A percentile compares a stretch with the other conserved stretches of the same genome.
Evolutionary conservation across 2,113 vertebrate genomes (phyloP).

Genomic region (Pampusana beccarii): DNA sequence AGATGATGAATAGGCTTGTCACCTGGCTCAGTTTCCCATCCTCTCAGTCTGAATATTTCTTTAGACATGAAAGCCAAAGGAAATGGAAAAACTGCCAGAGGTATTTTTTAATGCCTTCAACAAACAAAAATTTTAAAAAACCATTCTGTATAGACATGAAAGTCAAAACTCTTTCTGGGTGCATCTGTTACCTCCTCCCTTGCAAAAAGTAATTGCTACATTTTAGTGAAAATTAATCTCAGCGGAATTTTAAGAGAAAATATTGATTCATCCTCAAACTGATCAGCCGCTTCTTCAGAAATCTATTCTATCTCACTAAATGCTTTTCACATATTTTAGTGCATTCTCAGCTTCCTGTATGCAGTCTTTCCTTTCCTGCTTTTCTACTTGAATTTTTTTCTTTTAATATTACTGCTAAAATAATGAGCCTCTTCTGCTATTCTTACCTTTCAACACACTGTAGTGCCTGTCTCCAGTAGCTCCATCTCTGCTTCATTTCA

Average conservation of each 20-base stretch:
- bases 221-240: slow-evolving; percentile 25
- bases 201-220: neutral
- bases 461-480: neutral
- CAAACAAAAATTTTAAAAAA: slow-evolving; percentile 30
- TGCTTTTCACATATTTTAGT: neutral
- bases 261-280: neutral
- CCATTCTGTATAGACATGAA: neutral
- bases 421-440: neutral
- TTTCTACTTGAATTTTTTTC: neutral
- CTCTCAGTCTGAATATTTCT: slow-evolving; percentile 13
- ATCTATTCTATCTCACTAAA: neutral
- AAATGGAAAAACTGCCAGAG: slow-evolving; percentile 40
- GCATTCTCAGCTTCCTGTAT: neutral
- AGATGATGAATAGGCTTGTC: slow-evolving; percentile 56
- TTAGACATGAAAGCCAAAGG: slow-evolving; percentile 38
- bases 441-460: neutral
- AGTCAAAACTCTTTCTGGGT: slow-evolving; percentile 10
- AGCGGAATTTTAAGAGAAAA: slow-evolving; percentile 45
- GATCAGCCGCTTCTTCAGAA: neutral
- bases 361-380: neutral
- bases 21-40: slow-evolving; percentile 38
- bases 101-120: slow-evolving; percentile 32
- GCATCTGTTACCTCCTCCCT: neutral
- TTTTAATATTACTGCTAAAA: neutral
- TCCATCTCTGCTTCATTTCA: neutral